phyloP scores from a whole-genome alignment of 2,888 invertebrate genomes.

The Calephelis perditalis region DNA sequence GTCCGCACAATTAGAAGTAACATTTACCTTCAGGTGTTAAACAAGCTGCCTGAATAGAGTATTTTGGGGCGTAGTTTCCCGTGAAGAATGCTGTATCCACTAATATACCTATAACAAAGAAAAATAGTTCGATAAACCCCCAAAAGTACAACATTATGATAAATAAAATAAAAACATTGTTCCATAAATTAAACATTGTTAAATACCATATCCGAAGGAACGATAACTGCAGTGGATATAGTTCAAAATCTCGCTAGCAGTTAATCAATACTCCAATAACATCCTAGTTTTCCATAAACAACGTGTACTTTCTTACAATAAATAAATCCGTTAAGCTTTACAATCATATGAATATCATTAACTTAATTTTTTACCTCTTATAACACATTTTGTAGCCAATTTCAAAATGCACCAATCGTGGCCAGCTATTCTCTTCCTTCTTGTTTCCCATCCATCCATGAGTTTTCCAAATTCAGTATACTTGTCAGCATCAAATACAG shows the following conservation, averaged over 20 bases:
- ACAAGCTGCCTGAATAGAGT: constrained; percentile 79
- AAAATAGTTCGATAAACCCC: background rate
- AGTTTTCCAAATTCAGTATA: constrained; percentile 81
- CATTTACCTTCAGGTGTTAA: constrained; percentile 67
- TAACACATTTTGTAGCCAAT: constrained; percentile 72
- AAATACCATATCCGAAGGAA: too few species aligned
- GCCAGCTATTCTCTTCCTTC: constrained; percentile 77
- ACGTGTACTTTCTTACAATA: too few species aligned
- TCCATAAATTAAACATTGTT: too few species aligned
- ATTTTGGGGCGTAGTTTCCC: constrained; percentile 80
- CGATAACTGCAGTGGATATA: too few species aligned
- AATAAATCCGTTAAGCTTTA: too few species aligned
- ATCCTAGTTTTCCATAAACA: too few species aligned
- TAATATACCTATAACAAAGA: constrained; percentile 55
- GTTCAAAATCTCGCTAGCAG: too few species aligned
- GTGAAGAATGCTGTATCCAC: constrained; percentile 81
- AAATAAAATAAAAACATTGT: too few species aligned
- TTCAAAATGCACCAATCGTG: constrained; percentile 82
- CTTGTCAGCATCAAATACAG: constrained; percentile 74
- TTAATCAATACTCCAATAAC: too few species aligned
- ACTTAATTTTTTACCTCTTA: constrained; percentile 52
- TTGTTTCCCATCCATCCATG: constrained; percentile 85
- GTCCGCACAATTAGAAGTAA: background rate
- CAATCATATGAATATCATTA: too few species aligned
- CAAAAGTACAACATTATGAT: too few species aligned